phyloP scores from a whole-genome alignment of 2,888 invertebrate species.

The Pandemis cinnamomeana region DNA sequence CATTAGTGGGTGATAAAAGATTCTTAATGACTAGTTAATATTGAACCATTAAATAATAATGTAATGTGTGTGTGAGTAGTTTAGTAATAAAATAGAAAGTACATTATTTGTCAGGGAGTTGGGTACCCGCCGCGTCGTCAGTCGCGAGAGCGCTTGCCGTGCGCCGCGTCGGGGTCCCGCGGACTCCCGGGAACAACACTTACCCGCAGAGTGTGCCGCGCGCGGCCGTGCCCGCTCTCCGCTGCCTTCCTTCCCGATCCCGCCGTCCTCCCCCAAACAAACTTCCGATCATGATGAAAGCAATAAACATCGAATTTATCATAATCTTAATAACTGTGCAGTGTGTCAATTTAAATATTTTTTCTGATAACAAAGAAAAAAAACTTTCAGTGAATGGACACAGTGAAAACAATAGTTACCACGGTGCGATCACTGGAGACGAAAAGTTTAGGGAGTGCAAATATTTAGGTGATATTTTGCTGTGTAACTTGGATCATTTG shows the following conservation, averaged over 20 bases:
- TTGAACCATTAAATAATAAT: too few species aligned
- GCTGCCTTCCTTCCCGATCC: conserved; percentile 38
- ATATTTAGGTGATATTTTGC: conserved; percentile 62
- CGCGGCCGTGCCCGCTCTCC: conserved; percentile 62
- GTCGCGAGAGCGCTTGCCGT: conserved; percentile 23
- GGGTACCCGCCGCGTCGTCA: background rate
- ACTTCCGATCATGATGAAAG: conserved; percentile 56
- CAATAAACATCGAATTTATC: conserved; percentile 59
- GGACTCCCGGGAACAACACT: conserved; percentile 57
- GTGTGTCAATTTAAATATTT: conserved; percentile 57
- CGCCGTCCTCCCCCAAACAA: conserved; percentile 49
- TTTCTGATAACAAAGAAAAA: conserved; percentile 47
- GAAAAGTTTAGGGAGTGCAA: conserved; percentile 54
- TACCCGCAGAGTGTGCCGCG: conserved; percentile 64
- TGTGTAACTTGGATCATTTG: conserved; percentile 63
- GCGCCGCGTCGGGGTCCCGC: conserved; percentile 6
- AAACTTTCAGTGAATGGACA: conserved; percentile 48
- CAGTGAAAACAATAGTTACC: conserved; percentile 47
- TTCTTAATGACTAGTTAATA: too few species aligned
- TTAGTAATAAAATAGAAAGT: background rate
- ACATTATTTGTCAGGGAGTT: background rate
- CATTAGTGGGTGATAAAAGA: too few species aligned
- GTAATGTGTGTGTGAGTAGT: too few species aligned
- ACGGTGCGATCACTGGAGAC: conserved; percentile 47
- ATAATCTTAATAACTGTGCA: conserved; percentile 59